Conservation (phyloP, 2,888 invertebrate genomes). For the Pelosia muscerda region DNA sequence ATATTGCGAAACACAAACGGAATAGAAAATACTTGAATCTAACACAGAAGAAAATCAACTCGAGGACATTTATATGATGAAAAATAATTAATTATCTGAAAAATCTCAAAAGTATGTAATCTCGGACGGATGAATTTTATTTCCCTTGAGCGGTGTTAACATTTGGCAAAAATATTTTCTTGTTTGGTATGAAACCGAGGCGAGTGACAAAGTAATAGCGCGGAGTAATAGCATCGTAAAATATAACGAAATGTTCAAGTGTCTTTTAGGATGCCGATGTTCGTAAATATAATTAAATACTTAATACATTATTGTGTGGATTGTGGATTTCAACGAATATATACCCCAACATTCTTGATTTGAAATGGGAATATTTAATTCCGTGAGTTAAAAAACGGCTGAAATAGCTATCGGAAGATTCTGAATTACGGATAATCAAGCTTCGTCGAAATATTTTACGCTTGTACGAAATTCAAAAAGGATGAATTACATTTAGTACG, state of each 20-base stretch:
- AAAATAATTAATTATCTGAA: constrained; percentile 25
- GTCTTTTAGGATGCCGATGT: constrained; percentile 40
- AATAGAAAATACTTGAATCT: background rate
- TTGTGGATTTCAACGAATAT: background rate
- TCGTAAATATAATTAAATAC: constrained; percentile 42
- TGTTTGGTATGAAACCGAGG: constrained; percentile 47
- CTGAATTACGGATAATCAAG: constrained; percentile 46
- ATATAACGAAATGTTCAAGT: constrained; percentile 63
- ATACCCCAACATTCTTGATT: constrained; percentile 21
- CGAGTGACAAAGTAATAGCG: constrained; percentile 57
- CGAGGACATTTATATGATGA: constrained; percentile 7
- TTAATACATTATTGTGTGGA: constrained; percentile 3
- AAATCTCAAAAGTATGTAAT: constrained; percentile 39
- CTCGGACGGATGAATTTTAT: constrained; percentile 50
- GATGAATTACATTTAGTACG: background rate
- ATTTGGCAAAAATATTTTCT: constrained; percentile 55
- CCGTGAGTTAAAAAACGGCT: constrained; percentile 28
- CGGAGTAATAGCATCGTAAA: constrained; percentile 66
- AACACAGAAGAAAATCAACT: constrained; percentile 21
- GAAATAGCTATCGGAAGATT: constrained; percentile 49
- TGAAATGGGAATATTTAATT: constrained; percentile 31
- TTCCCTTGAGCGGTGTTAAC: constrained; percentile 52
- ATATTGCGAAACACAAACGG: background rate
- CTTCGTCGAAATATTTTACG: constrained; percentile 29
- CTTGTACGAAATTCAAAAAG: constrained; percentile 27